Base-by-base conservation (phyloP, 2,888 invertebrate species). In the Lucinisca nassula region DNA sequence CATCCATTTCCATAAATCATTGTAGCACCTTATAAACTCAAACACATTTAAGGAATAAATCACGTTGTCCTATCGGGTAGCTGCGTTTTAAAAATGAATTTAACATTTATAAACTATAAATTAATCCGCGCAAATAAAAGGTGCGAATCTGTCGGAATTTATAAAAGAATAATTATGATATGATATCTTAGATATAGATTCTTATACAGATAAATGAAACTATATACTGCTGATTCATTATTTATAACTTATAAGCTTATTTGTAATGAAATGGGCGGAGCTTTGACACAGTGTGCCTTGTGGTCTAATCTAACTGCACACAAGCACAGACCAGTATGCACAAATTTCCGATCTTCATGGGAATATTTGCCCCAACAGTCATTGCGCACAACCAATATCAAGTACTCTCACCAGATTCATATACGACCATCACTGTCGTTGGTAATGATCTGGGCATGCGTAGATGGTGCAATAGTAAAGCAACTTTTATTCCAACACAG, bases 161-260 rank as follows among this genome's bases (percentile, higher is more conserved):
- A 88, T 88, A 85, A 83, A 83, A 78, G 80, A 85, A 78, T 83
- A 83, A 88, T 85, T 88, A 88, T 78, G 73, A 73, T 77, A 83
- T 75, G 40, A 45, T 49, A 74, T 67, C 67, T 67, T 35, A 35
- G 67, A 67, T 67, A 67, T 67, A 67, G 67, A 67, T 67, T 67
- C 30, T 35, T 35, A 21, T 8, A 35, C 10, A 10, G 67, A 67
- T 67, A 67, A 67, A 10, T 67, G 67, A 67, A 67, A 67, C 67
- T 35, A 14, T 14, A 35, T 17, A 67, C 35, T 1, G 67, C 67
- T 67, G 67, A 67, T n/a, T 67, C 67, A 67, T 67, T 67, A 24
- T 67, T 30, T 67, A 67, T 55, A n/a, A 4, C 24, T 35, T 45
- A 45, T 35, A 17, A 35, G 24, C 32, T 12, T 14, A 67, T 30